Base-by-base conservation (phyloP, 1,140 invertebrate species). In the Aphis craccivora region DNA sequence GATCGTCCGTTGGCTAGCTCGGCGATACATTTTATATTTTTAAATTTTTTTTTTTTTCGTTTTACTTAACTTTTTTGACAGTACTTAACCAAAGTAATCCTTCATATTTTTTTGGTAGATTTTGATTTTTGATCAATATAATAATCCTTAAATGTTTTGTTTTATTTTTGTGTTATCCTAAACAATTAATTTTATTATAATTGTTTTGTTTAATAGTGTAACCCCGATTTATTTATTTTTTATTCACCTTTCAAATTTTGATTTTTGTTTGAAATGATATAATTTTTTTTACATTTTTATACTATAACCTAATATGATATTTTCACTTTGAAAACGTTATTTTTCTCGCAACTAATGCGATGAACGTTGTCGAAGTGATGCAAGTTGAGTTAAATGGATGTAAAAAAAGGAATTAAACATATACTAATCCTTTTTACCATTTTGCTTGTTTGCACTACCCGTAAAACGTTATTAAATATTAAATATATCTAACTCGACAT, bases 51-150 rank as follows among this genome's bases (percentile, higher is more conserved):
- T 81, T 81, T 48, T n/a, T 51, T 76, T 91, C 30, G n/a, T 92
- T 92, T 83, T 83, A 43, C 35, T 53, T 53, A 55, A 53, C 8
- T 51, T 83, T 86, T 91, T 81, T 92, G 6, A 86, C 48, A 93
- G 48, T 93, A 76, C 60, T 76, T 76, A 93, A 93, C 91, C 76
- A 81, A 51, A 90, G 88, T 93, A 93, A 90, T 67, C 89, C 89
- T 94, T 51, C n/a, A 45, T 89, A 43, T 94, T 94, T 88, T 90
- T 93, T 94, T 93, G 94, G 55, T 94, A 93, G 91, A 83, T 94
- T 94, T 94, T 94, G 94, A 94, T 60, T 94, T 94, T 95, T 94
- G 76, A 86, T 43, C 45, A 55, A 35, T 18, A 18, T 76, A 92
- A 76, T n/a, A 76, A 84, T 48, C n/a, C 88, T 45, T 55, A 25